These are phyloP conservation scores for Chromobotia macracanthus DNA, from an alignment of 2,797 vertebrate species.

Conservation along the genomic window DNA sequence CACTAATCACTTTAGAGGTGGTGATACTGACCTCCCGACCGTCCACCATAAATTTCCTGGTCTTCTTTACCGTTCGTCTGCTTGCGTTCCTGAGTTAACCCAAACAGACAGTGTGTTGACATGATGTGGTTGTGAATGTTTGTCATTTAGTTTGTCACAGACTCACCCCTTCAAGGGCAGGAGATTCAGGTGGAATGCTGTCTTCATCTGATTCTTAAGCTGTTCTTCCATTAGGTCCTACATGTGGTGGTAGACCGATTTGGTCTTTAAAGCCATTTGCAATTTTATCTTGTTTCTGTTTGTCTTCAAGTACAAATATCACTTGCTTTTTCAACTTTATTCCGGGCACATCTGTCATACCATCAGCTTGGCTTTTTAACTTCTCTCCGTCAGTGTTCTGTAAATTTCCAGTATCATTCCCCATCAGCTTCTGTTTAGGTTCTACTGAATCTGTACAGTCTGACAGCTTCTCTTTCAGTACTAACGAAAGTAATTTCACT, in stretches of 20 bases:
- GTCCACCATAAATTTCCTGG: slow-evolving; percentile 69
- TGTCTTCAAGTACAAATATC: slow-evolving; percentile 9
- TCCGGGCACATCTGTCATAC: neutral
- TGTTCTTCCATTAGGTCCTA: slow-evolving; percentile 38
- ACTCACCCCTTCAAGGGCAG: slow-evolving; percentile 56
- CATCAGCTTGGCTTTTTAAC: neutral
- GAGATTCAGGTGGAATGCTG: neutral
- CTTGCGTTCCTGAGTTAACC: slow-evolving; percentile 47
- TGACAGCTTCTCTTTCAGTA: neutral
- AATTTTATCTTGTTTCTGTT: slow-evolving; percentile 3
- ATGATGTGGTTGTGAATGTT: neutral
- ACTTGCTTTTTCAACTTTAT: slow-evolving; percentile 11
- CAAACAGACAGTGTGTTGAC: neutral
- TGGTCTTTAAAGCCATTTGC: neutral
- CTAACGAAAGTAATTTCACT: neutral
- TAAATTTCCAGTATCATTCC: neutral
- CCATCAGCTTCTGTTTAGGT: neutral
- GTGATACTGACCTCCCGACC: slow-evolving; percentile 72
- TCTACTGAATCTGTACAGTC: neutral
- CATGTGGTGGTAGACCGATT: slow-evolving; percentile 1
- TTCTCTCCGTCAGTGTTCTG: neutral
- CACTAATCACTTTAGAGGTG: slow-evolving; percentile 64
- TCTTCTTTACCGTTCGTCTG: slow-evolving; percentile 64
- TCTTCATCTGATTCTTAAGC: slow-evolving; percentile 17
- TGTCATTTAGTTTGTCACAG: neutral